Base-by-base conservation (phyloP, 2,888 invertebrate species). In the Eudemis profundana region DNA sequence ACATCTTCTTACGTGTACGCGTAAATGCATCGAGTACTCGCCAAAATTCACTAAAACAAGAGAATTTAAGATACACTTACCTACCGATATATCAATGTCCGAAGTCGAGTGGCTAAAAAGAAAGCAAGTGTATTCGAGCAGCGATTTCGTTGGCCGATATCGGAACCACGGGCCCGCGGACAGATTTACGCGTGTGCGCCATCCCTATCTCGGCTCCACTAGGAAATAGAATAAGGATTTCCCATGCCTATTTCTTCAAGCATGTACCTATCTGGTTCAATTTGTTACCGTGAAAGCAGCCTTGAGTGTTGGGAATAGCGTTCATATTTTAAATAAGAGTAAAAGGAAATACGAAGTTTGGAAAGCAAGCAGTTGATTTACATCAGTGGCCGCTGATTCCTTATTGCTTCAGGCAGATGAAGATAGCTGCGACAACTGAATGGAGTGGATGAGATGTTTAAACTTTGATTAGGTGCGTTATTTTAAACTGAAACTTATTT, bases 131-230 rank as follows among this genome's bases (percentile, higher is more conserved):
- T 68, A 70, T 67, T 72, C 67, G 66, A 70, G 69, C 67, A 70
- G 72, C 67, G 73, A 73, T 75, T 72, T 70, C 70, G 73, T 70
- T 67, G 69, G 69, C 68, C 72, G 70, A 70, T 76, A 67, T 61
- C 63, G 68, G 69, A 38, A 66, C 68, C 61, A 68, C 68, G 72
- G 69, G 69, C 70, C 70, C 71, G 75, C 74, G 76, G 81, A 79
- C 78, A 87, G 86, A 87, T 87, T 88, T 87, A 87, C 87, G 84
- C 71, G 76, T 73, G 69, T 77, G 53, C 17, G 29, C 42, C 53
- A 36, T 44, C 36, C 44, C 61, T 61, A 66, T 66, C 61, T 60
- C 54, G 42, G 21, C 49, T 23, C 21, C 40, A 44, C 46, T 57
- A 65, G 65, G 53, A 60, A 65, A 65, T 65, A 65, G 65, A 65